Percentiles rank a stretch among this genome's conserved stretches.
These are phyloP conservation scores for Carlito syrichta DNA, from an alignment of 2,113 vertebrate species.

Conservation along the genomic window DNA sequence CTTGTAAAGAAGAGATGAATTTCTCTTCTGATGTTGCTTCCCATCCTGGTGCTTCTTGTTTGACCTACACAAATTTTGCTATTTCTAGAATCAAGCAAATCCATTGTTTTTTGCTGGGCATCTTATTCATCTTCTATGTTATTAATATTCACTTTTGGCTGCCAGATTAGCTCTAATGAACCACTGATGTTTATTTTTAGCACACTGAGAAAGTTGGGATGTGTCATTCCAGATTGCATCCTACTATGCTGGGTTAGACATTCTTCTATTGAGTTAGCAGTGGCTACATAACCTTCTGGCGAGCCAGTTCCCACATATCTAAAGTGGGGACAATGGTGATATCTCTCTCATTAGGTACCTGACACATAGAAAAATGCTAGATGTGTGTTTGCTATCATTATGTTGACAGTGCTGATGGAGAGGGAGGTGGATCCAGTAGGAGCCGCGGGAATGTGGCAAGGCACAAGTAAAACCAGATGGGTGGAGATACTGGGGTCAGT, in stretches of 20 bases:
- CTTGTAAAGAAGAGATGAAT: neutral
- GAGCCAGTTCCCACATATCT: neutral
- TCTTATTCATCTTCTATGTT: conserved; percentile 64
- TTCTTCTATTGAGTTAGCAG: too few species aligned
- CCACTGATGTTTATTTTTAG: conserved; percentile 63
- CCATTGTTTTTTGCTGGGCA: conserved; percentile 50
- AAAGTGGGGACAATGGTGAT: neutral
- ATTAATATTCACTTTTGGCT: conserved; percentile 70
- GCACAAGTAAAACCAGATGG: neutral
- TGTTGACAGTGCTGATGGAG: neutral
- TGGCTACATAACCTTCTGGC: neutral
- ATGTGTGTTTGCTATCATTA: neutral
- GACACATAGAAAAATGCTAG: neutral
- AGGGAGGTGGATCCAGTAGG: neutral
- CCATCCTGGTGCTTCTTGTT: neutral
- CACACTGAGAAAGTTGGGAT: conserved; percentile 36
- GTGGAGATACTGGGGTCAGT: neutral
- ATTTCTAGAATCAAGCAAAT: conserved; percentile 53
- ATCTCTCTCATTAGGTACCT: neutral
- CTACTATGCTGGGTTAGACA: neutral
- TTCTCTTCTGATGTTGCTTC: neutral
- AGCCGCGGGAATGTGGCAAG: neutral
- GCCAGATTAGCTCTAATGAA: conserved; percentile 66
- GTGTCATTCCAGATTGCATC: neutral
- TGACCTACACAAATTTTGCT: conserved; percentile 3